phyloP scores from a whole-genome alignment of 1,140 invertebrate genomes.

The Reticulitermes speratus region DNA sequence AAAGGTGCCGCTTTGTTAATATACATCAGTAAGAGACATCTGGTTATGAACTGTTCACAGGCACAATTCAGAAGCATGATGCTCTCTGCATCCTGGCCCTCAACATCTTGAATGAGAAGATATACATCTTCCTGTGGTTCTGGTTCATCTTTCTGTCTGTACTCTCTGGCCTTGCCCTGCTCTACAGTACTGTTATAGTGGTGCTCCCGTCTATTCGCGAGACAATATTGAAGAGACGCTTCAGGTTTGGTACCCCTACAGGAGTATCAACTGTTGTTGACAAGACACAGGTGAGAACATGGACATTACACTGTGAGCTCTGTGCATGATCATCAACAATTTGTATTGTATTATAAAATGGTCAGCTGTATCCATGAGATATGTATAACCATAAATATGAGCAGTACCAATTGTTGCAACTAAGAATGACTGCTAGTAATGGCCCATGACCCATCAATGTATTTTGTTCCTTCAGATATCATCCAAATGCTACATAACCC shows the following conservation, averaged over 20 bases:
- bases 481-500: too few species aligned
- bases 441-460: too few species aligned
- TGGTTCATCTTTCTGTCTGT: constrained; percentile 84
- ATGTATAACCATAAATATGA: too few species aligned
- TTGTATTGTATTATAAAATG: too few species aligned
- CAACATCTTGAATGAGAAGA: constrained; percentile 92
- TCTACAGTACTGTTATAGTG: constrained; percentile 79
- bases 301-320: background rate
- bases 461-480: too few species aligned
- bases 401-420: too few species aligned
- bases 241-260: constrained; percentile 69
- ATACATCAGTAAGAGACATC: too few species aligned
- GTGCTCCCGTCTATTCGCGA: constrained; percentile 77
- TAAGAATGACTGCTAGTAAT: too few species aligned
- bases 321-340: too few species aligned
- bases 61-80: constrained; percentile 77
- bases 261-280: constrained; percentile 70
- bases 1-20: too few species aligned
- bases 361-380: too few species aligned
- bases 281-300: constrained; percentile 68
- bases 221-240: constrained; percentile 71
- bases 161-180: constrained; percentile 70
- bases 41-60: constrained; percentile 42
- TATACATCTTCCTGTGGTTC: constrained; percentile 88
- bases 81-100: constrained; percentile 82